Base-by-base conservation (phyloP, 2,797 vertebrate species). In the Ispidina lecontei region DNA sequence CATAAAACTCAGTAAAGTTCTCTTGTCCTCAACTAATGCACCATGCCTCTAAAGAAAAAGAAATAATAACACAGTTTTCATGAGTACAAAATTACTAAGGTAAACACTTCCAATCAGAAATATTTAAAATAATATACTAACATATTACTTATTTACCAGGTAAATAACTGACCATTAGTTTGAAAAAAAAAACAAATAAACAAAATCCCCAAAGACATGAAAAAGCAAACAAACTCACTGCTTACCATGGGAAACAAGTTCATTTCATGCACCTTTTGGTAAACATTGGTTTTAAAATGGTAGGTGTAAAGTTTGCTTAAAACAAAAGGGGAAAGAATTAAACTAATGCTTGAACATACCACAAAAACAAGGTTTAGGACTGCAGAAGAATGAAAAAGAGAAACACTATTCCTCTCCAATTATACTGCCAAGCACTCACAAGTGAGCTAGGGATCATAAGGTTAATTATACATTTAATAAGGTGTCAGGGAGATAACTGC, bases 391-490 rank as follows among this genome's bases (percentile, higher is more conserved):
- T 97, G 96, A 95, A 87, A 96, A 96, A 96, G 95, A 96, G 95
- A 96, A 97, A 96, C 96, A 97, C 94, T 94, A 94, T 97, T 98
- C 97, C 97, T 98, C 97, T 97, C 97, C 98, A 98, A 98, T 98
- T 98, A 98, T 97, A 98, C 98, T 98, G 98, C 98, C 98, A 98
- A 98, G 97, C 98, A 98, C 98, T 98, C 98, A 98, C 97, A 97
- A 98, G 98, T 97, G 97, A 97, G 98, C 97, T 97, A 97, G 97
- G 97, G 98, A 98, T 98, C 97, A 97, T 98, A 98, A 98, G 98
- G 98, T 98, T 98, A 98, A 99, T 98, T 98, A 98, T 98, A 98
- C 98, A 98, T 98, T 98, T 98, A 98, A 99, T 98, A 98, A 98
- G 98, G 98, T 98, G 98, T 98, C 98, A 98, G 98, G 96, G 98